A percentile compares a stretch with the other conserved stretches of the same genome.
These are phyloP conservation scores for Drosophila mayri DNA, from an alignment of 1,140 invertebrate species.

Conservation along the genomic window DNA sequence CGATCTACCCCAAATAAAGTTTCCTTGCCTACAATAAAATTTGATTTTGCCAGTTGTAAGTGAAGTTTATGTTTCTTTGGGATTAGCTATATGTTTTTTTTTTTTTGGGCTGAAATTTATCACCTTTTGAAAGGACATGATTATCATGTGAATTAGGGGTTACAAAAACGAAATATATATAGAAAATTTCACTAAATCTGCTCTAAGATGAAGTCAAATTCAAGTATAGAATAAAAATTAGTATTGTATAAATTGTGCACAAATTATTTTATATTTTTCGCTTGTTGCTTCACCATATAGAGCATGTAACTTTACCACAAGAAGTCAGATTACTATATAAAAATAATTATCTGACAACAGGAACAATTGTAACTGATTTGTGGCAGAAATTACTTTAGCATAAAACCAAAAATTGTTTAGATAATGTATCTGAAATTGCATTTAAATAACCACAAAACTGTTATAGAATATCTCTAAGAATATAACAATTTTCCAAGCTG, in stretches of 20 bases:
- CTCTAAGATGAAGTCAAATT: too few species aligned
- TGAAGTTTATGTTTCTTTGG: constrained; percentile 31
- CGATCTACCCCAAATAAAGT: constrained; percentile 26
- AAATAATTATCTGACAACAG: background rate
- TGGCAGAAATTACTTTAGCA: constrained; percentile 5
- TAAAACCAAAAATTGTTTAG: constrained; percentile 10
- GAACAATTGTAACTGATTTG: background rate
- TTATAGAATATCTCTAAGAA: background rate
- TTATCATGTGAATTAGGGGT: background rate
- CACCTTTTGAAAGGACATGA: constrained; percentile 8
- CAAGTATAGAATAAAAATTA: too few species aligned
- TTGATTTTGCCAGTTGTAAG: constrained; percentile 28
- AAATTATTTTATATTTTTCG: background rate
- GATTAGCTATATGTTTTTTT: constrained; percentile 6
- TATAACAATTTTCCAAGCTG: background rate
- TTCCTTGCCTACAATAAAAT: constrained; percentile 34
- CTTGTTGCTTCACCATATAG: constrained; percentile 6
- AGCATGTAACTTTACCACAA: constrained; percentile 26
- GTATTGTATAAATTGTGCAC: too few species aligned
- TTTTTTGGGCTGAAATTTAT: constrained; percentile 6
- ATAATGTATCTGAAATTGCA: background rate
- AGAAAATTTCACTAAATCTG: background rate
- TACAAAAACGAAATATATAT: background rate
- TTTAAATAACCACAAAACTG: constrained; percentile 30
- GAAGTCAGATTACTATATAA: background rate